Percentiles rank a stretch among this genome's conserved stretches.
Evolutionary conservation across 2,888 invertebrate species (phyloP).

Genomic region (Apodemia mormo): DNA sequence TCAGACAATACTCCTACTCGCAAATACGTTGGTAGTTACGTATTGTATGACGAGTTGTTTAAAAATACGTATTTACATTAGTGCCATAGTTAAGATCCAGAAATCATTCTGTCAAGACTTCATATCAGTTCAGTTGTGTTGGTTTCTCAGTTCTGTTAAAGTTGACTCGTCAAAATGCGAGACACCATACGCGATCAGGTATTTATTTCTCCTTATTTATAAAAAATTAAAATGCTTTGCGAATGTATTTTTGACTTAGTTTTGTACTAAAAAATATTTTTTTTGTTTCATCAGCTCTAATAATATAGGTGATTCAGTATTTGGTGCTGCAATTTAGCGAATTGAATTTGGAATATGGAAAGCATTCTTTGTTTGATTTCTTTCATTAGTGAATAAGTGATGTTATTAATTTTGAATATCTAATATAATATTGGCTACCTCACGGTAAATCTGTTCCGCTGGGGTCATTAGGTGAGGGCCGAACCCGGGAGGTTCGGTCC

Average conservation of each 20-base stretch:
- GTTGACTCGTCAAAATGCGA: slow-evolving; percentile 45
- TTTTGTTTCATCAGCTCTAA: background rate
- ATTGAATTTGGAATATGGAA: slow-evolving; percentile 1
- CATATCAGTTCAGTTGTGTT: slow-evolving; percentile 48
- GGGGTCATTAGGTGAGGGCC: too few relatives aligned
- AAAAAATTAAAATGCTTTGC: background rate
- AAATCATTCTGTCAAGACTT: slow-evolving; percentile 25
- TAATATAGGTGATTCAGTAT: slow-evolving; percentile 5
- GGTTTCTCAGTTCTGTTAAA: slow-evolving; percentile 41
- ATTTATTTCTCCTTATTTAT: slow-evolving; percentile 29
- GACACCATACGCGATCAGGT: slow-evolving; percentile 57
- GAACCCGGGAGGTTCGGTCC: too few relatives aligned
- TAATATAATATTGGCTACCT: too few relatives aligned
- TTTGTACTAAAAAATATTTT: background rate
- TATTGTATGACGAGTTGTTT: slow-evolving; percentile 15
- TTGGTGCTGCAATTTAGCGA: slow-evolving; percentile 16
- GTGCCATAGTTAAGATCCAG: slow-evolving; percentile 17
- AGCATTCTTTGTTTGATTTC: slow-evolving; percentile 2
- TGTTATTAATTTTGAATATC: background rate
- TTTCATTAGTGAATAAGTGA: background rate
- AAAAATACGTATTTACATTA: slow-evolving; percentile 20
- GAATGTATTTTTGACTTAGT: background rate
- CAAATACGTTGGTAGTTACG: background rate
- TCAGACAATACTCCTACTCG: background rate
- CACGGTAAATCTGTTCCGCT: too few relatives aligned